Evolutionary conservation across 1,140 invertebrate species (phyloP).

Genomic region (Bombus waltoni): DNA sequence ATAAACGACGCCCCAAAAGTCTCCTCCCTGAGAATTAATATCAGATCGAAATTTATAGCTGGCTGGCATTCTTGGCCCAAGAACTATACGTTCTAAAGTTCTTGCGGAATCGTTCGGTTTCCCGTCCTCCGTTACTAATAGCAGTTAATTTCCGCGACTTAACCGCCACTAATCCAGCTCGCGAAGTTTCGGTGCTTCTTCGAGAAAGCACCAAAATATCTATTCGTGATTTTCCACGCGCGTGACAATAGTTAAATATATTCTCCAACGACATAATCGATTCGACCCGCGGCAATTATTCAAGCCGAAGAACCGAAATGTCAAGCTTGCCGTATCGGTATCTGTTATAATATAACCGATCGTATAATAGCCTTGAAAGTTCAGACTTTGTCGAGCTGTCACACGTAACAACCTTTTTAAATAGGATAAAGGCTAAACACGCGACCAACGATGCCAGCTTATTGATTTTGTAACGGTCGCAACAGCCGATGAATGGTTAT

Average conservation of each 20-base stretch:
- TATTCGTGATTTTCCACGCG: neutral
- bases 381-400: neutral
- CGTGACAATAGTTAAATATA: neutral
- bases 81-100: conserved; percentile 33
- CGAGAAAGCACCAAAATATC: neutral
- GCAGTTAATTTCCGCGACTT: conserved; percentile 57
- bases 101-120: conserved; percentile 20
- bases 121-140: conserved; percentile 59
- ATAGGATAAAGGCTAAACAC: conserved; percentile 4
- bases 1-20: neutral
- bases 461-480: conserved; percentile 7
- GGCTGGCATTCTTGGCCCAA: conserved; percentile 28
- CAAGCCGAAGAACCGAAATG: too few relatives aligned
- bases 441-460: neutral
- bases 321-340: neutral
- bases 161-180: conserved; percentile 37
- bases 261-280: neutral
- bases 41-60: conserved; percentile 34
- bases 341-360: neutral
- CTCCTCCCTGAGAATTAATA: conserved; percentile 15
- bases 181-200: conserved; percentile 9
- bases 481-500: neutral
- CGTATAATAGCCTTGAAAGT: too few relatives aligned
- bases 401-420: neutral
- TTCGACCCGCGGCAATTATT: neutral